Percentiles rank a stretch among this genome's conserved stretches.
Evolutionary conservation across 2,797 vertebrate species (phyloP).

Genomic region (Hoplostethus mediterraneus): DNA sequence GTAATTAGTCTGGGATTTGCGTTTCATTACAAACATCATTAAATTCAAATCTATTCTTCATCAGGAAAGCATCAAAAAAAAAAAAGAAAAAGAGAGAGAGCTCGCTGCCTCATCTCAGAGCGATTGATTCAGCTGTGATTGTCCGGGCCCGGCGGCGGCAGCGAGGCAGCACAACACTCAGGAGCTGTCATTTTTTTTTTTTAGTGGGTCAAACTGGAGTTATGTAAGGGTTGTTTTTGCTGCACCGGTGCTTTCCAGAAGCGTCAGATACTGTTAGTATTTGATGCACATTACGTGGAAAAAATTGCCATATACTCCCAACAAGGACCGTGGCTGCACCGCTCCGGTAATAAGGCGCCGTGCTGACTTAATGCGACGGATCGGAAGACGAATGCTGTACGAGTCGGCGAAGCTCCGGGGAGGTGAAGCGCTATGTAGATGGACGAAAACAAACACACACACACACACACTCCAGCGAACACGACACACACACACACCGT

Average conservation of each 20-base stretch:
- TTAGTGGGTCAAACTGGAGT: neutral
- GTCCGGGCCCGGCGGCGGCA: conserved; percentile 7
- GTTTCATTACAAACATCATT: conserved; percentile 76
- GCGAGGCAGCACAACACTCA: conserved; percentile 18
- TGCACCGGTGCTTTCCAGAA: neutral
- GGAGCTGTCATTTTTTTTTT: conserved; percentile 14
- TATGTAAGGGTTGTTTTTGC: neutral
- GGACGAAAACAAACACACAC: conserved; percentile 13
- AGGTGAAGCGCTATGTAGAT: neutral
- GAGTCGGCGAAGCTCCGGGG: neutral
- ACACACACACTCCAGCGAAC: neutral
- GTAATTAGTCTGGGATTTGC: conserved; percentile 74
- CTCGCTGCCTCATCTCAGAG: conserved; percentile 41
- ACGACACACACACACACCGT: neutral
- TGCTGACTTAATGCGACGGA: neutral
- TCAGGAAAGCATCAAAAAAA: conserved; percentile 25
- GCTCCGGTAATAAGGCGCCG: neutral
- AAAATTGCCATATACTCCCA: neutral
- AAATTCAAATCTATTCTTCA: conserved; percentile 71
- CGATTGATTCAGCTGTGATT: conserved; percentile 56
- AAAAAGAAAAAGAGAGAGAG: neutral
- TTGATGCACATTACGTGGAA: neutral
- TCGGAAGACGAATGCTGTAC: neutral
- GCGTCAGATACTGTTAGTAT: neutral
- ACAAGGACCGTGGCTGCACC: neutral